Conservation (phyloP, 2,797 vertebrate species). For the Malurus leucopterus region DNA sequence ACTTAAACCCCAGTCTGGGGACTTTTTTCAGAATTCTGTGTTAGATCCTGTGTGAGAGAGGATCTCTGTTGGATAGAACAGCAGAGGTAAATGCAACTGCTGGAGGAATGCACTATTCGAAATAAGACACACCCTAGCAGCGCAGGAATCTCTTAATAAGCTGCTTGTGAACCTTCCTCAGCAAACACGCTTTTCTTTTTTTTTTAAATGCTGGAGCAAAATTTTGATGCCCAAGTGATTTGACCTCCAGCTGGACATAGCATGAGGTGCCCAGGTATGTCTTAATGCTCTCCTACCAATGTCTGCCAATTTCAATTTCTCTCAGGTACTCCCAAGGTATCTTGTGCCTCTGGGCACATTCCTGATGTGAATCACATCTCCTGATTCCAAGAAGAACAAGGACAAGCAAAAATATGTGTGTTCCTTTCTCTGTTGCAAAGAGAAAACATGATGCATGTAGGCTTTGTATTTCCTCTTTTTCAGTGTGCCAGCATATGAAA, state of each 20-base stretch:
- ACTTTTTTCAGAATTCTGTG: neutral
- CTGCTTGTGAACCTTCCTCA: neutral
- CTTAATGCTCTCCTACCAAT: neutral
- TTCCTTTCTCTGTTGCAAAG: neutral
- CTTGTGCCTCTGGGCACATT: neutral
- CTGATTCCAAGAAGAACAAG: too few relatives aligned
- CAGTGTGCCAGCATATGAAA: neutral
- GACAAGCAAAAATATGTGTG: accelerated
- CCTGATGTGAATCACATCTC: neutral
- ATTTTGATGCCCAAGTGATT: neutral
- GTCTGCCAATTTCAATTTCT: neutral
- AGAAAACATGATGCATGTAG: neutral
- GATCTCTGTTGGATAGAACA: neutral
- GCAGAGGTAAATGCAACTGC: neutral
- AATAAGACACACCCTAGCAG: neutral
- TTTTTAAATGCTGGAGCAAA: neutral
- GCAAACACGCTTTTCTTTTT: neutral
- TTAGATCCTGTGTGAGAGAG: neutral
- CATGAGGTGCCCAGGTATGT: neutral
- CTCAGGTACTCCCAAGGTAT: neutral
- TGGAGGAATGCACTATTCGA: neutral
- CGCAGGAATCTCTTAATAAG: neutral
- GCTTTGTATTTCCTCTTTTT: neutral
- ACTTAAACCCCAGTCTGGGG: neutral
- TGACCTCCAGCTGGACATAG: neutral